These are phyloP conservation scores for Peromyscus leucopus DNA, from an alignment of 2,113 vertebrate genomes.

Conservation along the genomic window DNA sequence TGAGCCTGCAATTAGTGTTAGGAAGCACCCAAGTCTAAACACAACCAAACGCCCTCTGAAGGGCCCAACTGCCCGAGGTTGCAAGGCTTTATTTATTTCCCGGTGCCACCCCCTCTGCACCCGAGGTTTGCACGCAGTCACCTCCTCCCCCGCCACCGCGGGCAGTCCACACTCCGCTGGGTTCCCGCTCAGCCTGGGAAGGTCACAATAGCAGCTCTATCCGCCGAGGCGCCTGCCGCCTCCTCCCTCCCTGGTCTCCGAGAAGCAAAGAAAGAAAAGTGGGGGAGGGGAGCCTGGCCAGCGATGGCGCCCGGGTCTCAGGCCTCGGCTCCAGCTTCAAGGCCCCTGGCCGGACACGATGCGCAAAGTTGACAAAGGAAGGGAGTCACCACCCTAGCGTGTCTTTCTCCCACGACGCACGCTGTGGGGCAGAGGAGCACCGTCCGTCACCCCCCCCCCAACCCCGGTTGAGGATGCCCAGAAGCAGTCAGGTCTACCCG, in stretches of 20 bases:
- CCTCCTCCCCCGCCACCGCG: conserved; percentile 59
- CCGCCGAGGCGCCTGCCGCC: conserved; percentile 63
- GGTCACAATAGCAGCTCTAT: conserved; percentile 82
- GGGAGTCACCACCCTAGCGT: background rate
- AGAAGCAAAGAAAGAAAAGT: conserved; percentile 60
- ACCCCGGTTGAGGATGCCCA: background rate
- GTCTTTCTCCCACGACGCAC: background rate
- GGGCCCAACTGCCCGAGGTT: conserved; percentile 64
- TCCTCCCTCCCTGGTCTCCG: conserved; percentile 35
- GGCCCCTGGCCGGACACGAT: background rate
- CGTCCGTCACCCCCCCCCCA: background rate
- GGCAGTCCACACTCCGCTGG: conserved; percentile 58
- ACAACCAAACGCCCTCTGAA: conserved; percentile 67
- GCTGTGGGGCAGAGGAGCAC: background rate
- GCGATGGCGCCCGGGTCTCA: conserved; percentile 5
- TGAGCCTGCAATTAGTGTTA: conserved; percentile 90
- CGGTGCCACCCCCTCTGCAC: conserved; percentile 42
- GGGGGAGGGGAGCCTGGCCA: conserved; percentile 66
- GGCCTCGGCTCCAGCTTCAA: background rate
- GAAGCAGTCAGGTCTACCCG: background rate
- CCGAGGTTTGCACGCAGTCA: conserved; percentile 55
- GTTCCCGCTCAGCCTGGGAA: conserved; percentile 61
- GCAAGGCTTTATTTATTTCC: conserved; percentile 72
- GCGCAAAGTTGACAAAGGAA: background rate
- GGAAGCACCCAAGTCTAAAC: conserved; percentile 79